phyloP scores from a whole-genome alignment of 2,888 invertebrate species.

The Anarsia innoxiella region DNA sequence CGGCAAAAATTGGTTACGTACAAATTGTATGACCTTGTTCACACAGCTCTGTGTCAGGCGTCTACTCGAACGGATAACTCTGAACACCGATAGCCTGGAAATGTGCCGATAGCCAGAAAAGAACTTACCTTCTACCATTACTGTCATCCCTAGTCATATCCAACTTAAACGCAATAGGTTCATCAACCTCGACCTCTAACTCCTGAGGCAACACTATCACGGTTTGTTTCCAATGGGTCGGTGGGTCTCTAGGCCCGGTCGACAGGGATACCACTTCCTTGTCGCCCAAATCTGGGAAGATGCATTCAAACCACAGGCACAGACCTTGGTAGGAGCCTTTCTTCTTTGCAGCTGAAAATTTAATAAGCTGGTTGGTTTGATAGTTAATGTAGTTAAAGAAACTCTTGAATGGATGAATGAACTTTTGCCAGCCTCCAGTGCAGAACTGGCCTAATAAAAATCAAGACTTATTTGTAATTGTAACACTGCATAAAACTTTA shows the following conservation, averaged over 20 bases:
- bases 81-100: too few relatives aligned
- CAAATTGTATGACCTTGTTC: too few relatives aligned
- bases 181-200: slow-evolving; percentile 69
- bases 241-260: slow-evolving; percentile 82
- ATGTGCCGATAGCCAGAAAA: too few relatives aligned
- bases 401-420: too few relatives aligned
- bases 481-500: too few relatives aligned
- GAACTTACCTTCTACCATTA: slow-evolving; percentile 65
- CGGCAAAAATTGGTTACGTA: too few relatives aligned
- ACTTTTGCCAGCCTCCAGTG: too few relatives aligned
- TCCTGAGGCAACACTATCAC: slow-evolving; percentile 85
- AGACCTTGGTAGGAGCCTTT: slow-evolving; percentile 81
- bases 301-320: slow-evolving; percentile 87
- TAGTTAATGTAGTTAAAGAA: neutral
- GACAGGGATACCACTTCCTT: slow-evolving; percentile 78
- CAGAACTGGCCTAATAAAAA: too few relatives aligned
- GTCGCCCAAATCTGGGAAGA: slow-evolving; percentile 75
- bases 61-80: too few relatives aligned
- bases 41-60: too few relatives aligned
- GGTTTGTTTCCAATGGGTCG: slow-evolving; percentile 97
- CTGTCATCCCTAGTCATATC: slow-evolving; percentile 69
- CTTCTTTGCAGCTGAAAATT: slow-evolving; percentile 62
- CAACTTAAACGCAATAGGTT: slow-evolving; percentile 82
- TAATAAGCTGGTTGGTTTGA: slow-evolving; percentile 1
- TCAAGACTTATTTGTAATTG: too few relatives aligned